phyloP scores from a whole-genome alignment of 2,888 invertebrate species.

The Thecocarcelia acutangulata region DNA sequence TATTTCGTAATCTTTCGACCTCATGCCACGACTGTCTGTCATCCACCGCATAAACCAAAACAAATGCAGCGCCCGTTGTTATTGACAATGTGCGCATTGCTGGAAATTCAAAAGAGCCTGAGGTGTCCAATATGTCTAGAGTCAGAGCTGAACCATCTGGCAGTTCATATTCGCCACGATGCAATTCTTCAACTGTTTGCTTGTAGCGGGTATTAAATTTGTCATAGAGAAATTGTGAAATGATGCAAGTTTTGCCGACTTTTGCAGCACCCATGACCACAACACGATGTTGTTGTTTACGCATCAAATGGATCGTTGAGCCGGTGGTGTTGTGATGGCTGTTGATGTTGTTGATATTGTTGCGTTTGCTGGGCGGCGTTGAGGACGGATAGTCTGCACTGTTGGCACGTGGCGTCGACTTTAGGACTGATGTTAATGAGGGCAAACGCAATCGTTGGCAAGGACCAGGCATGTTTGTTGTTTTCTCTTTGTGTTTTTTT shows the following conservation, averaged over 20 bases:
- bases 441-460: slow-evolving; percentile 76
- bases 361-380: slow-evolving; percentile 29
- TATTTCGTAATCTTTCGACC: slow-evolving; percentile 82
- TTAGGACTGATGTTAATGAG: slow-evolving; percentile 73
- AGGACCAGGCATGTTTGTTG: slow-evolving; percentile 62
- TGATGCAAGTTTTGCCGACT: slow-evolving; percentile 85
- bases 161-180: slow-evolving; percentile 82
- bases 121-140: slow-evolving; percentile 88
- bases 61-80: slow-evolving; percentile 88
- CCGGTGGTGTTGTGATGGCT: slow-evolving; percentile 1
- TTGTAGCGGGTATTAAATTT: slow-evolving; percentile 83
- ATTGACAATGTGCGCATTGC: slow-evolving; percentile 89
- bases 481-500: no score
- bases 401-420: slow-evolving; percentile 69
- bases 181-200: slow-evolving; percentile 86
- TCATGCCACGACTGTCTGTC: slow-evolving; percentile 84
- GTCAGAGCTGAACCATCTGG: slow-evolving; percentile 82
- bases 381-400: slow-evolving; percentile 65
- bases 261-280: slow-evolving; percentile 82
- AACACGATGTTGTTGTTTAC: slow-evolving; percentile 78
- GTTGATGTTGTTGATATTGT: slow-evolving; percentile 3
- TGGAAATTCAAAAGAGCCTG: slow-evolving; percentile 86
- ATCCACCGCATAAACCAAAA: slow-evolving; percentile 87
- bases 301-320: slow-evolving; percentile 64
- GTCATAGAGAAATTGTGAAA: slow-evolving; percentile 84